Evolutionary conservation across 2,797 vertebrate species (phyloP).

Genomic region (Borostomias antarcticus): DNA sequence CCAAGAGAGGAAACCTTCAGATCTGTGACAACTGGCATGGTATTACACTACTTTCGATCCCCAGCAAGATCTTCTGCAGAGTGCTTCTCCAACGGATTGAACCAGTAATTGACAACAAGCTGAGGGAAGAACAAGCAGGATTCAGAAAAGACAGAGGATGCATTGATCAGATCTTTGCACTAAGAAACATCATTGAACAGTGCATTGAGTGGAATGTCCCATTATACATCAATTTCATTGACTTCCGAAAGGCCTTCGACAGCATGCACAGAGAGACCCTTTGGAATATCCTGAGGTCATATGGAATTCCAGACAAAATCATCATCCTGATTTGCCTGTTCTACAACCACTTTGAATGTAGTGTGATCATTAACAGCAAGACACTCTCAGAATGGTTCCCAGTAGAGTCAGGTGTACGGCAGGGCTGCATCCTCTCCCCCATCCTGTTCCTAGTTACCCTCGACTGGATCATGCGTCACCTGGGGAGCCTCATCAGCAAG

Average conservation of each 20-base stretch:
- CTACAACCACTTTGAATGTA: conserved; percentile 6
- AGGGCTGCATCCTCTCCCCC: conserved; percentile 11
- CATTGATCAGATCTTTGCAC: conserved; percentile 3
- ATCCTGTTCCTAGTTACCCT: conserved; percentile 5
- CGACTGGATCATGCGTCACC: conserved; percentile 3
- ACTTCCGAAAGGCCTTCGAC: too few species aligned
- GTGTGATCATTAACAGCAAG: neutral
- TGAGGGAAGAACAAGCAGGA: neutral
- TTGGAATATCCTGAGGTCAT: too few species aligned
- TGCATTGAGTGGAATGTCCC: conserved; percentile 10
- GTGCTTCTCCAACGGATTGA: conserved; percentile 3
- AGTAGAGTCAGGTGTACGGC: neutral
- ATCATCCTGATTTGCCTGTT: neutral
- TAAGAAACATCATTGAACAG: conserved; percentile 13
- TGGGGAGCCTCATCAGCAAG: neutral
- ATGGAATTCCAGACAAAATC: conserved; percentile 1
- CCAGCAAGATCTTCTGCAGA: too few species aligned
- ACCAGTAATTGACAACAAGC: neutral
- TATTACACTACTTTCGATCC: neutral
- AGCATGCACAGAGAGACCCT: too few species aligned
- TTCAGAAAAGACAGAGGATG: too few species aligned
- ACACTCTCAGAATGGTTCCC: neutral
- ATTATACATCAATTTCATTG: too few species aligned
- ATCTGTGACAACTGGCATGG: neutral
- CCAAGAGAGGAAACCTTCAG: neutral